Evolutionary conservation across 2,113 vertebrate genomes (phyloP).

Genomic region (Tupaia tana): DNA sequence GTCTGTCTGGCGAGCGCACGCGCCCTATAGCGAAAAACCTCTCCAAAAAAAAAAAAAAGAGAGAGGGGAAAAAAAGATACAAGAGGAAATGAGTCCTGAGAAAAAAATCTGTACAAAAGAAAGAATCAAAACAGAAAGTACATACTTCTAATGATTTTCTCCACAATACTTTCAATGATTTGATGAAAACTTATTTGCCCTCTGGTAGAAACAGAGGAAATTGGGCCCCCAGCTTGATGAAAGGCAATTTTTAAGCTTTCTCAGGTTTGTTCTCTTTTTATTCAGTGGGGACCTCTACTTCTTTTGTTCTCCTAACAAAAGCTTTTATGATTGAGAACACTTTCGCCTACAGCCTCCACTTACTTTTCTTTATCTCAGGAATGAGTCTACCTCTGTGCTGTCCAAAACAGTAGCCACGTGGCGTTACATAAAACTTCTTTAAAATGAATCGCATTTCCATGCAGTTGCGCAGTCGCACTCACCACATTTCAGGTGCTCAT

Average conservation of each 20-base stretch:
- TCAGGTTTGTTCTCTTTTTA: not conserved
- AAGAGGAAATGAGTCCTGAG: not conserved
- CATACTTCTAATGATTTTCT: not conserved
- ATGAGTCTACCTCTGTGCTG: not conserved
- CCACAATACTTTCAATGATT: not conserved
- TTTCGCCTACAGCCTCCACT: not conserved
- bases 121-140: not conserved
- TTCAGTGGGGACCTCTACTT: not conserved
- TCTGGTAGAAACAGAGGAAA: not conserved
- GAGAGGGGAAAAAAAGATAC: not conserved
- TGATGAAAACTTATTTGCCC: not conserved
- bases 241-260: constrained; percentile 11
- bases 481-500: not conserved
- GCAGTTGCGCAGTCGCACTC: not conserved
- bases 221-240: not conserved
- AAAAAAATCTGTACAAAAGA: not conserved
- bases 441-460: not conserved
- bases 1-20: too few relatives aligned
- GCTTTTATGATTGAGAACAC: not conserved
- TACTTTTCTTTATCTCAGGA: not conserved
- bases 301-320: not conserved
- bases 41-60: too few relatives aligned
- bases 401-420: not conserved
- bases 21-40: too few relatives aligned
- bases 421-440: not conserved